These are phyloP conservation scores for Melanotaenia boesemani DNA, from an alignment of 2,797 vertebrate species.

Conservation along the genomic window DNA sequence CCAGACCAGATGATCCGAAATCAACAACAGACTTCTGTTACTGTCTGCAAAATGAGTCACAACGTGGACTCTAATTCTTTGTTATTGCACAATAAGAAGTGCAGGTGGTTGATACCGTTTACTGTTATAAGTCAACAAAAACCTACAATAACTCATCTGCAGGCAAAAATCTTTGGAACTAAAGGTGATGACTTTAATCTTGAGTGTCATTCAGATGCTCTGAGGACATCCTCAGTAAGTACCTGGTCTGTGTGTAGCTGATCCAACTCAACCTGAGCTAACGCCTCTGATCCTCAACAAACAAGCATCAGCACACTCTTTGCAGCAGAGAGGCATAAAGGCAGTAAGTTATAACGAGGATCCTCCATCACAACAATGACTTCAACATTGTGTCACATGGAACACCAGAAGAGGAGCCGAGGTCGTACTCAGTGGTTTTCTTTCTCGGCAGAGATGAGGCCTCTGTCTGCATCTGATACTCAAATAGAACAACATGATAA, in stretches of 20 bases:
- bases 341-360: too few relatives aligned
- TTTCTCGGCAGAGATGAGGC: background rate
- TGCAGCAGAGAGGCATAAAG: too few relatives aligned
- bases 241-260: background rate
- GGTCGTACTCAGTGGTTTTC: background rate
- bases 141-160: background rate
- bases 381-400: background rate
- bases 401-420: background rate
- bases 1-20: conserved; percentile 16
- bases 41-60: conserved; percentile 18
- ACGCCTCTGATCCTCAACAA: background rate
- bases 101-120: background rate
- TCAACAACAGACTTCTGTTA: background rate
- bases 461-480: background rate
- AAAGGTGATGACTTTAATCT: too few relatives aligned
- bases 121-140: background rate
- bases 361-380: background rate
- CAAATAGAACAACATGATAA: background rate
- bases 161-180: background rate
- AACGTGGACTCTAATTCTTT: background rate
- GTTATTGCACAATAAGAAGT: background rate
- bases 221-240: background rate
- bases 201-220: too few relatives aligned
- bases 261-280: background rate
- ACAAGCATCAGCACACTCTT: background rate